Evolutionary conservation across 2,888 invertebrate genomes (phyloP).

Genomic region (Hypsopygia costalis): DNA sequence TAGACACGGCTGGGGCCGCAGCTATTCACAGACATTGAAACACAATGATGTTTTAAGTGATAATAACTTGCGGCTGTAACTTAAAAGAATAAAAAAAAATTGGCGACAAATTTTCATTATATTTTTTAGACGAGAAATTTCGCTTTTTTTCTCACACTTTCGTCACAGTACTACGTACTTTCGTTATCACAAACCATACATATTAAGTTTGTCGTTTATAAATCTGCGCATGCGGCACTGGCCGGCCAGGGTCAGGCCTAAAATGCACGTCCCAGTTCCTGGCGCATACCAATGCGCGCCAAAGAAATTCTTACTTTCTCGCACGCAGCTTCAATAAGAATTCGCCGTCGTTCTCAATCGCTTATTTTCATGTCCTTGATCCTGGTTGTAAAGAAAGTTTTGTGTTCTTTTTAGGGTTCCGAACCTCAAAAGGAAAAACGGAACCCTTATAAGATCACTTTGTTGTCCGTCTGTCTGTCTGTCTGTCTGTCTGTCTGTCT

Average conservation of each 20-base stretch:
- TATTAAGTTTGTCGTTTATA: background rate
- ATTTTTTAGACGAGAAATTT: no score
- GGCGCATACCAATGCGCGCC: slow-evolving; percentile 14
- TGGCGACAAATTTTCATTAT: no score
- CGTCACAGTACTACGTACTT: slow-evolving; percentile 4
- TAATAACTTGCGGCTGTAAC: no score
- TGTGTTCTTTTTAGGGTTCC: no score
- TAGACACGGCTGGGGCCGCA: slow-evolving; percentile 3
- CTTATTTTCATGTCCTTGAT: slow-evolving; percentile 6
- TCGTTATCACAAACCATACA: background rate
- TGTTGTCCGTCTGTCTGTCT: no score
- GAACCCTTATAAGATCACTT: no score
- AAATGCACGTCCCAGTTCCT: slow-evolving; percentile 5
- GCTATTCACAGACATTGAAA: background rate
- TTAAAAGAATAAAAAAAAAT: no score
- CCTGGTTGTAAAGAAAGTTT: background rate
- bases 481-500: no score
- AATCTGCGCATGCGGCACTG: slow-evolving; percentile 3
- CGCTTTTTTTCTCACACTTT: background rate
- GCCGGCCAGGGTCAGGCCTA: slow-evolving; percentile 2
- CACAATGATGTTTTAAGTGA: background rate
- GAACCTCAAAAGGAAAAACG: no score
- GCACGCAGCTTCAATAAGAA: slow-evolving; percentile 54
- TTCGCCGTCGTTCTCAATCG: slow-evolving; percentile 15
- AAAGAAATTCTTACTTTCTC: slow-evolving; percentile 38